phyloP scores from a whole-genome alignment of 2,797 vertebrate species.

The Prunella strophiata region DNA sequence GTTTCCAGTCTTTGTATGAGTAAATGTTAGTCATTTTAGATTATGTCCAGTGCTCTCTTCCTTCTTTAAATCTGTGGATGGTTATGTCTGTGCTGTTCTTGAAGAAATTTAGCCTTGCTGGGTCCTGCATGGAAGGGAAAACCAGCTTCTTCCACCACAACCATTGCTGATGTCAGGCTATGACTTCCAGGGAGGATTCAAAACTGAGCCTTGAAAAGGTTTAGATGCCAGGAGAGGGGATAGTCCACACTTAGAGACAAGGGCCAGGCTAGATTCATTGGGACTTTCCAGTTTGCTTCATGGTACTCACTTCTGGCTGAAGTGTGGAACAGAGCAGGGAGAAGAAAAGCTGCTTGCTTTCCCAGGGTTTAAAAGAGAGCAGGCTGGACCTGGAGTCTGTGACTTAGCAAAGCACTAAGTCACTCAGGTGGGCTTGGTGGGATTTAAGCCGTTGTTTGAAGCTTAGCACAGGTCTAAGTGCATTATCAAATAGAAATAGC shows the following conservation, averaged over 20 bases:
- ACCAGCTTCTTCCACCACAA: neutral
- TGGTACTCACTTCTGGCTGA: fast-evolving
- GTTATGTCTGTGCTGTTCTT: neutral
- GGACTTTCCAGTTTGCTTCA: neutral
- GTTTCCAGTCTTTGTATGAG: conserved; percentile 15
- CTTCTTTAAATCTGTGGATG: neutral
- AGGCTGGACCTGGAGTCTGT: neutral
- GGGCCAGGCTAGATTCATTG: neutral
- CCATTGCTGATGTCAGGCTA: neutral
- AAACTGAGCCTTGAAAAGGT: neutral
- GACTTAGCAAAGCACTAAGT: neutral
- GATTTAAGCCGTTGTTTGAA: neutral
- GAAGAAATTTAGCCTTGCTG: neutral
- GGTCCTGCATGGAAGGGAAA: neutral
- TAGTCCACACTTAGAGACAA: neutral
- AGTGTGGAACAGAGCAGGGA: neutral
- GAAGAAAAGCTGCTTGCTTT: neutral
- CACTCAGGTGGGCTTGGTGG: neutral
- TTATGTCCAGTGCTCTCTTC: neutral
- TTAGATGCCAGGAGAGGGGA: neutral
- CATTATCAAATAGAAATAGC: neutral
- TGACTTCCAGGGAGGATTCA: neutral
- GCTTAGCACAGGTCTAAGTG: neutral
- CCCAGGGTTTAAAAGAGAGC: neutral
- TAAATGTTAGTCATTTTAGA: neutral